Evolutionary conservation across 2,113 vertebrate species (phyloP).

Genomic region (Sylvilagus bachmani): DNA sequence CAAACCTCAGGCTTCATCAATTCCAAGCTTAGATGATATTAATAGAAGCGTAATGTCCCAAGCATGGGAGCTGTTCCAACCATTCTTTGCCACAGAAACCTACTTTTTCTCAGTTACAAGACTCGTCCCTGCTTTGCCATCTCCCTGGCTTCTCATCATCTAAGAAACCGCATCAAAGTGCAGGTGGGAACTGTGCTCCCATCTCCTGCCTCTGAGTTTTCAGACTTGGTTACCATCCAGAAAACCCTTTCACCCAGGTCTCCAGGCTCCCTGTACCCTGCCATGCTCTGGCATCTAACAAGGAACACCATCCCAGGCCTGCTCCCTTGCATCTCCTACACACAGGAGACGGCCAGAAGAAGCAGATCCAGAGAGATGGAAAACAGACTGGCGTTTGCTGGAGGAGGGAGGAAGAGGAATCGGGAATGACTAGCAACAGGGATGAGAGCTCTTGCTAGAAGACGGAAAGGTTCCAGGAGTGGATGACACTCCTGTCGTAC

Average conservation of each 20-base stretch:
- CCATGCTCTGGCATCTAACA: not conserved
- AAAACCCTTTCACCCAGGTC: not conserved
- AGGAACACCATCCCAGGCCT: not conserved
- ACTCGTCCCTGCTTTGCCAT: not conserved
- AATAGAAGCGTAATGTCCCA: not conserved
- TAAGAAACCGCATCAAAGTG: not conserved
- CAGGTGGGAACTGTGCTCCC: not conserved
- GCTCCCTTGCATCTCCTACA: not conserved
- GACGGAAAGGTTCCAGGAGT: constrained; percentile 58
- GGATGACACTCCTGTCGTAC: too few relatives aligned
- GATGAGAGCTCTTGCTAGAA: not conserved
- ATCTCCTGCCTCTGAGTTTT: not conserved
- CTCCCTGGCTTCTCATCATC: not conserved
- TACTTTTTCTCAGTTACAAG: not conserved
- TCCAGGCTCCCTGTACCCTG: not conserved
- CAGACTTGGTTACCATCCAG: not conserved
- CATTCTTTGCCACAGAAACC: not conserved
- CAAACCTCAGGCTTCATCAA: not conserved
- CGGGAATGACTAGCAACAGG: constrained; percentile 39
- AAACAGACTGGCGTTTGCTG: constrained; percentile 52
- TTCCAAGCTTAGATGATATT: not conserved
- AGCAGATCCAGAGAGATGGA: constrained; percentile 37
- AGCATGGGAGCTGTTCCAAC: not conserved
- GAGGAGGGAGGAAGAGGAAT: not conserved
- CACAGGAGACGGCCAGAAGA: constrained; percentile 35